A percentile compares a stretch with the other conserved stretches of the same genome.
phyloP scores from a whole-genome alignment of 2,888 invertebrate species.

The Apantesis nais region DNA sequence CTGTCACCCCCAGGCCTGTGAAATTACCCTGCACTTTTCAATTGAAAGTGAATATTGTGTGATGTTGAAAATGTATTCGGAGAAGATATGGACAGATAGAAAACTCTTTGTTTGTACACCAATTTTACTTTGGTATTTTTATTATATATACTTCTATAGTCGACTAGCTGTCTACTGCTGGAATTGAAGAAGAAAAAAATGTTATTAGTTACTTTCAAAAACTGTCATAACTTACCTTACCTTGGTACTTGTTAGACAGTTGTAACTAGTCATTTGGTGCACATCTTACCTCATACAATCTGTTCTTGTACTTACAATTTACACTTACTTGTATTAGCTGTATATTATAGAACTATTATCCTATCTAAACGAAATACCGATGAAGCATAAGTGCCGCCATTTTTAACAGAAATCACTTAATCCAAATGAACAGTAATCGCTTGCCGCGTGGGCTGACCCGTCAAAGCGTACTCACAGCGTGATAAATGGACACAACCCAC shows the following conservation, averaged over 20 bases:
- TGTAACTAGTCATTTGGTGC: neutral
- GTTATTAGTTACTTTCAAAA: no score
- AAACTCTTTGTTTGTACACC: no score
- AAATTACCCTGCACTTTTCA: no score
- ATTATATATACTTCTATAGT: no score
- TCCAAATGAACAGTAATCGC: conserved; percentile 34
- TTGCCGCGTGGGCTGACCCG: conserved; percentile 29
- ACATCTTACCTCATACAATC: neutral
- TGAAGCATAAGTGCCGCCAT: neutral
- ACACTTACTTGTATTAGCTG: neutral
- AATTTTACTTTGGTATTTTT: no score
- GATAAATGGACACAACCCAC: conserved; percentile 34
- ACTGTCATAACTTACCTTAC: neutral
- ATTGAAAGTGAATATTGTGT: no score
- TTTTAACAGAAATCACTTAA: conserved; percentile 35
- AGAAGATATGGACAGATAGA: no score
- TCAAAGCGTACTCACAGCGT: conserved; percentile 32
- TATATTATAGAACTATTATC: neutral
- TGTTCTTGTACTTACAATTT: neutral
- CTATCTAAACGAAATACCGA: neutral
- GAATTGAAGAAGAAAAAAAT: no score
- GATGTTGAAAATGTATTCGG: no score
- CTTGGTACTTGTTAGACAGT: neutral
- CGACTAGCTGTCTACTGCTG: no score
- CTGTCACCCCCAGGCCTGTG: no score